A percentile compares a stretch with the other conserved stretches of the same genome.
phyloP scores from a whole-genome alignment of 2,888 invertebrate genomes.

The Baccha elongata region DNA sequence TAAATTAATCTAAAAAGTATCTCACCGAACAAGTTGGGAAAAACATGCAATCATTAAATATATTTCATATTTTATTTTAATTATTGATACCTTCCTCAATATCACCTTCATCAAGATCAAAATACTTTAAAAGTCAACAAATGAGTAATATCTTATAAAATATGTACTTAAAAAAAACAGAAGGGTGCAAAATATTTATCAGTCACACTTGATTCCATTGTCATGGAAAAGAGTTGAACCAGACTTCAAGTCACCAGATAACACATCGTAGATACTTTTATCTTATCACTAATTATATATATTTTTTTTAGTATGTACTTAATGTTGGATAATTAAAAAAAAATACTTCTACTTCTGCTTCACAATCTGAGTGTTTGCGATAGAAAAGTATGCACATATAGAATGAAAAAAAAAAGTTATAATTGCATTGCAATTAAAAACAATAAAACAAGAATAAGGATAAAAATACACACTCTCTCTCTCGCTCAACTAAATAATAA shows the following conservation, averaged over 20 bases:
- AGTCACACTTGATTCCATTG: conserved; percentile 33
- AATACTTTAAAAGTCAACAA: too few species aligned
- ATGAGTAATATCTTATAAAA: too few species aligned
- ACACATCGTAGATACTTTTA: conserved; percentile 42
- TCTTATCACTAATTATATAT: conserved; percentile 8
- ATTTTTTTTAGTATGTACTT: neutral
- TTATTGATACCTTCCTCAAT: too few species aligned
- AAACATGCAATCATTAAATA: too few species aligned
- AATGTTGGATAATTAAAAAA: conserved; percentile 21
- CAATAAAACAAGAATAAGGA: neutral
- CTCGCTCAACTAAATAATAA: neutral
- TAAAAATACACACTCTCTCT: neutral
- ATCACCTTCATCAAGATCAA: too few species aligned
- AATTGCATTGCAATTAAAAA: neutral
- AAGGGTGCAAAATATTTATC: too few species aligned
- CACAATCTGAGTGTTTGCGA: neutral
- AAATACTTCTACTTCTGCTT: conserved; percentile 6
- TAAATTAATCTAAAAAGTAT: too few species aligned
- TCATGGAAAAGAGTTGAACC: conserved; percentile 31
- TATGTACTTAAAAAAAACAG: too few species aligned
- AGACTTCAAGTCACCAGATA: conserved; percentile 71
- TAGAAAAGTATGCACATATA: neutral
- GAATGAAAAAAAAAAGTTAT: neutral
- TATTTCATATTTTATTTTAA: too few species aligned
- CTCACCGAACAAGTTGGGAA: too few species aligned